Percentiles rank a stretch among this genome's conserved stretches.
Conservation (phyloP, 2,888 invertebrate genomes). For the Nebria brevicollis region DNA sequence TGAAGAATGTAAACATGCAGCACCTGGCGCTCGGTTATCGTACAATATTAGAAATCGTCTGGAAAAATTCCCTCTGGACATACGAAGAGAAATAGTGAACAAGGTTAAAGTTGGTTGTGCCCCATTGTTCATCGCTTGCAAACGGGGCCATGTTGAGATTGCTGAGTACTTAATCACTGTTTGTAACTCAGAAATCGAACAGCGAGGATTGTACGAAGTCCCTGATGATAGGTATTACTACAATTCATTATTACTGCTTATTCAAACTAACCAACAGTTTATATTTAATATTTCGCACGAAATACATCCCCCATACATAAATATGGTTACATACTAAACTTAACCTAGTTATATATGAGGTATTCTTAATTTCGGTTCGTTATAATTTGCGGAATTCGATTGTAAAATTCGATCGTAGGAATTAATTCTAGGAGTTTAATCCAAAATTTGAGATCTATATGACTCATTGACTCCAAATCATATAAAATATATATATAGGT, state of each 20-base stretch:
- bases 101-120: constrained; percentile 80
- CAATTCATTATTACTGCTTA: neutral
- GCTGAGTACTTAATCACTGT: constrained; percentile 85
- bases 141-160: constrained; percentile 83
- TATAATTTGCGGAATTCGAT: neutral
- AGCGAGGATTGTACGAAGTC: constrained; percentile 85
- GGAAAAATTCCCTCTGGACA: constrained; percentile 69
- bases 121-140: constrained; percentile 82
- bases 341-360: neutral
- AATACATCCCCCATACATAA: neutral
- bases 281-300: neutral
- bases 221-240: constrained; percentile 75
- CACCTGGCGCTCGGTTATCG: constrained; percentile 73
- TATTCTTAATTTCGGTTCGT: neutral
- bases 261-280: neutral
- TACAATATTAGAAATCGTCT: constrained; percentile 66
- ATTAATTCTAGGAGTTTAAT: neutral
- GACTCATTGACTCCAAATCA: no score
- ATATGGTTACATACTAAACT: neutral
- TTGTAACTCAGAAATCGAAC: constrained; percentile 87
- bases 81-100: constrained; percentile 74
- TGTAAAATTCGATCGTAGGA: neutral
- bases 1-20: constrained; percentile 73
- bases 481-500: no score
- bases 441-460: neutral